Conservation (phyloP, 2,113 vertebrate species). For the Pampusana beccarii region DNA sequence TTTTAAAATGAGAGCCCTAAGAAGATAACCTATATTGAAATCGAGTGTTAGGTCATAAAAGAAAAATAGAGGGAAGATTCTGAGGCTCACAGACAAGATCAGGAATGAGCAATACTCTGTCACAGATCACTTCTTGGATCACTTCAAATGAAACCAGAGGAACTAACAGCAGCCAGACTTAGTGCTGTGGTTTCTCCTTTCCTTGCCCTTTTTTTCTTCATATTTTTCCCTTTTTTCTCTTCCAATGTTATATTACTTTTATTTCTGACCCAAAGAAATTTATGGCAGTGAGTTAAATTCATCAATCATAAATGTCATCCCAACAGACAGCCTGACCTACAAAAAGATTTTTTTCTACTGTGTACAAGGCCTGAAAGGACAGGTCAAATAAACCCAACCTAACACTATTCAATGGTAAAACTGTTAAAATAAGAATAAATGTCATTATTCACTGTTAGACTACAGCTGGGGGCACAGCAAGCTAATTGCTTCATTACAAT, state of each 20-base stretch:
- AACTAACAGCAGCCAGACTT: neutral
- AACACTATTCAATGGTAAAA: neutral
- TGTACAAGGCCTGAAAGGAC: neutral
- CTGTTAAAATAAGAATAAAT: conserved; percentile 7
- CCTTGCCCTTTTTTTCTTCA: neutral
- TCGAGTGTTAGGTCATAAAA: neutral
- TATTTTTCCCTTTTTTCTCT: neutral
- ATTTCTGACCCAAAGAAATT: neutral
- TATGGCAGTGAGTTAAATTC: neutral
- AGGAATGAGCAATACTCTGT: neutral
- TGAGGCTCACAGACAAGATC: neutral
- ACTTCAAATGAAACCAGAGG: conserved; percentile 6
- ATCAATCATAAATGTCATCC: neutral
- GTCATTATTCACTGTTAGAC: neutral
- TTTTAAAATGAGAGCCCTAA: neutral
- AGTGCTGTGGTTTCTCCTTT: conserved; percentile 1
- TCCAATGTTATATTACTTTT: neutral
- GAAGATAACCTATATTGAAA: neutral
- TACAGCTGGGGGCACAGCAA: conserved; percentile 41
- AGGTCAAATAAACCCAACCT: neutral
- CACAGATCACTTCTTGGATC: conserved; percentile 34
- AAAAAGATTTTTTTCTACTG: neutral
- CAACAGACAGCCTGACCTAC: neutral
- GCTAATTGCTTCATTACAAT: conserved; percentile 59
- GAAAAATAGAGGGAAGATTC: neutral